phyloP scores from a whole-genome alignment of 30 jellyfish, hydroid and myxozoan genomes.

The Aurelia sp. region DNA sequence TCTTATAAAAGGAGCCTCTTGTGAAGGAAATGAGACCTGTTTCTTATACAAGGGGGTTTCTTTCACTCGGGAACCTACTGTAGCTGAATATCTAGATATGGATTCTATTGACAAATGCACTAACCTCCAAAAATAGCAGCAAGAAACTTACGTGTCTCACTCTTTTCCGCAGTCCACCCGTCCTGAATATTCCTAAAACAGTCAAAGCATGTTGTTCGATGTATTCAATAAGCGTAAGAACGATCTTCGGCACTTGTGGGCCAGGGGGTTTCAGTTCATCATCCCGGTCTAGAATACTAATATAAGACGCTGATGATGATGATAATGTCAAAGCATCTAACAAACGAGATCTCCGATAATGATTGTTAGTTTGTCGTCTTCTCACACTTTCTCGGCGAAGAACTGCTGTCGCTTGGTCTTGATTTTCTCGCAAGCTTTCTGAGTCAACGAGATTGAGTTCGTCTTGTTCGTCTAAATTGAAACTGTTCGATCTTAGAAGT shows the following conservation, averaged over 20 bases:
- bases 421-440: slow-evolving; percentile 14
- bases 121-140: background rate
- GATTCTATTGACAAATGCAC: background rate
- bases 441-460: slow-evolving; percentile 33
- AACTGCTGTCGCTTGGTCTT: slow-evolving; percentile 29
- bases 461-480: slow-evolving; percentile 45
- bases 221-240: slow-evolving; percentile 69
- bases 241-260: slow-evolving; percentile 90
- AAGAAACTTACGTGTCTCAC: slow-evolving; percentile 85
- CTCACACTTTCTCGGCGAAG: slow-evolving; percentile 76
- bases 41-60: no score
- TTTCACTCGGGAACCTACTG: no score
- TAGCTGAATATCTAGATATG: background rate
- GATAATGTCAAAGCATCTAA: slow-evolving; percentile 94
- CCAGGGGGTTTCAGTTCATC: slow-evolving; percentile 85
- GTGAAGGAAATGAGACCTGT: no score
- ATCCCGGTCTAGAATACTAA: slow-evolving; percentile 89
- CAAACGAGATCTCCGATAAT: slow-evolving; percentile 82
- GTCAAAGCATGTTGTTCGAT: slow-evolving; percentile 80
- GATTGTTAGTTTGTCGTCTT: slow-evolving; percentile 62
- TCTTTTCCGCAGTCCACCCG: slow-evolving; percentile 97
- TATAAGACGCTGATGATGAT: slow-evolving; percentile 96
- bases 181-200: slow-evolving; percentile 90
- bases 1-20: no score
- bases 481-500: slow-evolving; percentile 43